Conservation (phyloP, 37 sponge, comb jelly and placozoan species). For the Amphimedon queenslandica region DNA sequence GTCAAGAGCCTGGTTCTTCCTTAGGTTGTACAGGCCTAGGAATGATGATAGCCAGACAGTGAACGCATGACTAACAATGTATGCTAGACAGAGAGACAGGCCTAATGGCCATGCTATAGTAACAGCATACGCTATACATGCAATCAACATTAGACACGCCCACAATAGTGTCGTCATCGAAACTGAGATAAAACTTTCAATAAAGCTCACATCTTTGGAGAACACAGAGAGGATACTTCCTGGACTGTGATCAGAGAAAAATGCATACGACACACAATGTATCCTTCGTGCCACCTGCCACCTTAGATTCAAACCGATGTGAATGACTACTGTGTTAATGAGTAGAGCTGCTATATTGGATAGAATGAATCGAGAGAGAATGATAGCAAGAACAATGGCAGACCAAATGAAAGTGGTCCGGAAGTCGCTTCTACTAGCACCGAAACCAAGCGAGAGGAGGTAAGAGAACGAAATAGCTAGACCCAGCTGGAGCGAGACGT, state of each 20-base stretch:
- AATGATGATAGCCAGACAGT: background rate
- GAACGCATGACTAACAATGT: conserved; percentile 7
- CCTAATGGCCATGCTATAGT: conserved; percentile 38
- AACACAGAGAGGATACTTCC: conserved; percentile 18
- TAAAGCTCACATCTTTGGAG: conserved; percentile 23
- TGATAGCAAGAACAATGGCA: conserved; percentile 16
- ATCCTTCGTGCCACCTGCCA: conserved; percentile 23
- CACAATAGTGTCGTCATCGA: conserved; percentile 10
- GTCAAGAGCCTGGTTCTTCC: conserved; percentile 23
- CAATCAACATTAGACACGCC: conserved; percentile 11
- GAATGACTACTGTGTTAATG: conserved; percentile 22
- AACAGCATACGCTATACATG: conserved; percentile 8
- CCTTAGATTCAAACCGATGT: conserved; percentile 18
- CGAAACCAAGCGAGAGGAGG: conserved; percentile 6
- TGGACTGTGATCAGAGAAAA: conserved; percentile 8
- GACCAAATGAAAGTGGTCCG: background rate
- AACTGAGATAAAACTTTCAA: conserved; percentile 35
- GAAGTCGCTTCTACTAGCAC: background rate
- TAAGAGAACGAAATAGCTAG: conserved; percentile 27
- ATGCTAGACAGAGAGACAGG: conserved; percentile 8
- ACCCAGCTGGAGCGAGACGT: conserved; percentile 18
- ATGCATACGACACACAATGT: conserved; percentile 5
- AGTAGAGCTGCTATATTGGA: background rate
- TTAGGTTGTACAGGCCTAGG: conserved; percentile 13
- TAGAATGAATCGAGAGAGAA: conserved; percentile 22